These are phyloP conservation scores for Gasterosteus aculeatus DNA, from an alignment of 2,113 vertebrate genomes.

Conservation along the genomic window DNA sequence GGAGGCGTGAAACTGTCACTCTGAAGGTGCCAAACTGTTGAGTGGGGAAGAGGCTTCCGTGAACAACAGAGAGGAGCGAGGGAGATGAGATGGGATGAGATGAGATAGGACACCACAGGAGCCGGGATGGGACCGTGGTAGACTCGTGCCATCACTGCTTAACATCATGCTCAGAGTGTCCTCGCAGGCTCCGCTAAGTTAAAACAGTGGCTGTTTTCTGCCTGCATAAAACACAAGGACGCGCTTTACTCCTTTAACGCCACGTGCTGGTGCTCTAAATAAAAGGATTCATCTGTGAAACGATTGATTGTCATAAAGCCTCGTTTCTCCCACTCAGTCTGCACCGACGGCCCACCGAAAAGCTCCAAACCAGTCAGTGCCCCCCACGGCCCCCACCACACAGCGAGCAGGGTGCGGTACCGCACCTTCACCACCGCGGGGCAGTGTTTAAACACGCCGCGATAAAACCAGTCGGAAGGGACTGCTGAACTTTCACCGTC, in stretches of 20 bases:
- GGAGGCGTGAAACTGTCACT: constrained; percentile 52
- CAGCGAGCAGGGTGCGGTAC: neutral
- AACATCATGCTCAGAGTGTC: constrained; percentile 41
- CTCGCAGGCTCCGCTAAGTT: neutral
- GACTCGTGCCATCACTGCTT: constrained; percentile 39
- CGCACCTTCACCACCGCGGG: constrained; percentile 42
- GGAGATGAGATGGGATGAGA: constrained; percentile 8
- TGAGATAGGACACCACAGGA: constrained; percentile 37
- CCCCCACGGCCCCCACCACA: neutral
- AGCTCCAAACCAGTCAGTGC: neutral
- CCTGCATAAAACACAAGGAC: neutral
- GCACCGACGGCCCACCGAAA: constrained; percentile 14
- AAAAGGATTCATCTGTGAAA: constrained; percentile 12
- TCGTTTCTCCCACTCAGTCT: constrained; percentile 5
- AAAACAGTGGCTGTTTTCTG: neutral
- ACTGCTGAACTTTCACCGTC: neutral
- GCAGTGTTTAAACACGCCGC: constrained; percentile 1
- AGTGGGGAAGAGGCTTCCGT: constrained; percentile 35
- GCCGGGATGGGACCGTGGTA: constrained; percentile 38
- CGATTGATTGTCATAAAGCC: neutral
- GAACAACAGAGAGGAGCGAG: neutral
- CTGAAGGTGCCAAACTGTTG: constrained; percentile 59
- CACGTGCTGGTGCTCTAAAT: constrained; percentile 28
- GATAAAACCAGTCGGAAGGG: neutral
- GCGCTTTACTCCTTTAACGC: neutral